Base-by-base conservation (phyloP, 1,140 invertebrate species). In the Nautilus pompilius region DNA sequence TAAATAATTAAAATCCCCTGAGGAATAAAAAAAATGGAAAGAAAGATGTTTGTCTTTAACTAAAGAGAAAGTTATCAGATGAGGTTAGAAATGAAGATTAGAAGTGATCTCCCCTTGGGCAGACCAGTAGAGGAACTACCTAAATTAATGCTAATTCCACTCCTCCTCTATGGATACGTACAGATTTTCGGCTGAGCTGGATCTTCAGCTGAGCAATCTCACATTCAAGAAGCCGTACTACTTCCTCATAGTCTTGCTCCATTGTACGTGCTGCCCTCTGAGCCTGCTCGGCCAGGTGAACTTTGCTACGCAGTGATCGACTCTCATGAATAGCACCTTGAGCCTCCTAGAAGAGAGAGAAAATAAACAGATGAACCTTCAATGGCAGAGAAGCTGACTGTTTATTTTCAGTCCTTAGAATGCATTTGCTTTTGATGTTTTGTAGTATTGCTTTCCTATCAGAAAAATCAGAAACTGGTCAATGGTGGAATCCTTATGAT, bases 211-310 rank as follows among this genome's bases (percentile, higher is more conserved):
- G 72, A 2, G 73, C 65, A 10, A 79, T 75, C 59, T 82, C 79
- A 29, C 72, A 72, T 51, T 82, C 80, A 57, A 82, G 68, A 29
- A 79, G 61, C 3, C 67, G 67, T 6, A 82, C 72, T 3, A 80
- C 80, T 51, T 80, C 76, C 56, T 81, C 80, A 64, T 82, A 82
- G 55, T 81, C 80, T 26, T 80, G 67, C 63, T 82, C 80, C 67
- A 76, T 76, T 34, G 68, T 75, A 17, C 78, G 70, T 0, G 80
- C 80, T 22, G 71, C 78, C 45, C 71, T 68, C 68, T 81, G 79
- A 8, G 80, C 80, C 60, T 79, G 65, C 29, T 81, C 77, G 15
- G 77, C 77, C 49, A 82, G 62, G 41, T 76, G 73, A 5, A 81
- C 67, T 57, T 80, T 80, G 22, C 66, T 79, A 8, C 71, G 66